phyloP scores from a whole-genome alignment of 2,797 vertebrate genomes.

The Scleropages formosus region DNA sequence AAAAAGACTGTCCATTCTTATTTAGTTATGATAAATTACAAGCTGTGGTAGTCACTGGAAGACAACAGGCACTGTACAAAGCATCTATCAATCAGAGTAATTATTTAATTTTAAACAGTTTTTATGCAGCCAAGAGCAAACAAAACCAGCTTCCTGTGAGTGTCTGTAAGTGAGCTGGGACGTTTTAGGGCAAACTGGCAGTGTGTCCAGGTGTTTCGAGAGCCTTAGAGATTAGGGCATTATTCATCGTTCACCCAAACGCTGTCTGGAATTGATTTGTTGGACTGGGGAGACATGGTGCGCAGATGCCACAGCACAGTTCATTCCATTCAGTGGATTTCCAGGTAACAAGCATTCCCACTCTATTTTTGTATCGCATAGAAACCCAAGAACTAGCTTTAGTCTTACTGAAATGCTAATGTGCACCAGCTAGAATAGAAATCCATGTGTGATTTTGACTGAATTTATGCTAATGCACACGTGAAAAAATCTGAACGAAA shows the following conservation, averaged over 20 bases:
- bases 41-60: not conserved
- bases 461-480: slow-evolving; percentile 31
- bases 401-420: slow-evolving; percentile 24
- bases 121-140: not conserved
- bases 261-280: not conserved
- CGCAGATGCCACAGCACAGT: not conserved
- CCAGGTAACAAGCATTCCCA: too few relatives aligned
- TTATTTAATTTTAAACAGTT: not conserved
- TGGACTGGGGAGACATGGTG: not conserved
- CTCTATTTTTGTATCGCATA: not conserved
- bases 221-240: not conserved
- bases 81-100: not conserved
- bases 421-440: not conserved
- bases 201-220: not conserved
- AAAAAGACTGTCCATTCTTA: not conserved
- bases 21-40: slow-evolving; percentile 22
- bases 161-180: not conserved
- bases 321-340: slow-evolving; percentile 11
- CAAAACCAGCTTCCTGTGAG: not conserved
- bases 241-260: not conserved
- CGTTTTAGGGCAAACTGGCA: not conserved
- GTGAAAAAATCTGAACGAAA: slow-evolving; percentile 9
- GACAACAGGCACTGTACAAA: not conserved
- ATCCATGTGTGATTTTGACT: slow-evolving; percentile 1
- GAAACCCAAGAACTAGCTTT: slow-evolving; percentile 1